A percentile compares a stretch with the other conserved stretches of the same genome.
Conservation (phyloP, 2,797 vertebrate genomes). For the Chaenodraco wilsoni region DNA sequence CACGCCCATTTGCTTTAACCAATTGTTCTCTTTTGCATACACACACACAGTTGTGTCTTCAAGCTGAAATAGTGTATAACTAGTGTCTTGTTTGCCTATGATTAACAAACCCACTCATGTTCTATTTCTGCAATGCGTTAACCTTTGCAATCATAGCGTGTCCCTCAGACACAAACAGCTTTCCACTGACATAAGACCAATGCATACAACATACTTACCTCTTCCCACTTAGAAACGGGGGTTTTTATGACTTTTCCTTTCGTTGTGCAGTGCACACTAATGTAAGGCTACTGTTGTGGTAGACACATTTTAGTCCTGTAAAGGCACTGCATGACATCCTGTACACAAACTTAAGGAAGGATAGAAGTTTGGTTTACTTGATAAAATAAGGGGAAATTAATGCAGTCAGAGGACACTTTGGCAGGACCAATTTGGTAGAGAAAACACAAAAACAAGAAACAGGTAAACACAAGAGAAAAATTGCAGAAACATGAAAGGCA, state of each 20-base stretch:
- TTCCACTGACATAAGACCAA: conserved; percentile 32
- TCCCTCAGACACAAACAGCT: conserved; percentile 37
- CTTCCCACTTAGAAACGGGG: conserved; percentile 35
- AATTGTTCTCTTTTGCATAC: conserved; percentile 31
- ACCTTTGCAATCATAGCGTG: conserved; percentile 76
- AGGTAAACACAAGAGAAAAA: conserved; percentile 4
- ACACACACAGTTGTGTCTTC: conserved; percentile 32
- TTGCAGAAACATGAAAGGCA: background rate
- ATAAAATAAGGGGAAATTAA: background rate
- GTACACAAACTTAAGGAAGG: conserved; percentile 1
- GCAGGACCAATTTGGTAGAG: background rate
- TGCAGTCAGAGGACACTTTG: background rate
- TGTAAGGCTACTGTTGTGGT: conserved; percentile 23
- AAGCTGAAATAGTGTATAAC: conserved; percentile 52
- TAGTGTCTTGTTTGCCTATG: conserved; percentile 65
- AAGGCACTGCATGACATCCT: background rate
- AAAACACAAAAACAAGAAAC: background rate
- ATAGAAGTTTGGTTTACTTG: background rate
- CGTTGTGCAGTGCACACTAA: background rate
- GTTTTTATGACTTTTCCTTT: conserved; percentile 40
- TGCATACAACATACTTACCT: conserved; percentile 39
- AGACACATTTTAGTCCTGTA: conserved; percentile 3
- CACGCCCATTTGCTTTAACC: conserved; percentile 33
- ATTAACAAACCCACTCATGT: conserved; percentile 71
- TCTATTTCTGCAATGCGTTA: conserved; percentile 75